Base-by-base conservation (phyloP, 2,888 invertebrate genomes). In the Hirudinaria manillensis region DNA sequence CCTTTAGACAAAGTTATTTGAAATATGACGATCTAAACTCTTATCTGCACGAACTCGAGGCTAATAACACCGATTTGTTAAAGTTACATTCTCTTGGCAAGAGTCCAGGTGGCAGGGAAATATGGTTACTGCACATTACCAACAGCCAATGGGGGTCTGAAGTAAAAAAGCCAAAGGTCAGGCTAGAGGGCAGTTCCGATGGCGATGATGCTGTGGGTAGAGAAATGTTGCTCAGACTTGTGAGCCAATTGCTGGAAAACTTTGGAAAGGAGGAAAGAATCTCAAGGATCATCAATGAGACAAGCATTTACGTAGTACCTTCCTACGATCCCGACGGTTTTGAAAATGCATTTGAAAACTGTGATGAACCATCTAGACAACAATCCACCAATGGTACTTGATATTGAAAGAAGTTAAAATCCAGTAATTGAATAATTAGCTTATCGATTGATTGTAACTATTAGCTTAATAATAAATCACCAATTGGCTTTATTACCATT, bases 81-180 rank as follows among this genome's bases (percentile, higher is more conserved):
- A 81, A 81, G 80, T 79, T 83, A 75, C 82, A 81, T 77, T 78
- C 79, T 21, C 78, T 83, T 51, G 84, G 84, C 3, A 80, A 78
- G 77, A 83, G 83, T 78, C 80, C 80, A 2, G 70, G 80, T 66
- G 76, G 78, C 16, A n/a, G 36, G 24, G 61, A 75, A 34, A 24
- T 96, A 27, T 95, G 94, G 95, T 95, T 94, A 78, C 90, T 95
- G 90, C 93, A 94, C 2, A 80, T 83, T 55, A 81, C 81, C n/a
- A 78, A 80, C 36, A 16, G 53, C 73, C 4, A 73, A 76, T 1
- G 79, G 79, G 66, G 79, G 79, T n/a, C 76, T 77, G 7, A 77
- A 82, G 6, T 72, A 81, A 61, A 61, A n/a, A 61, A 61, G 29
- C 61, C 61, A 4, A 61, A 61, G 29, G 61, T 84, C 6, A 84